phyloP scores from a whole-genome alignment of 1,140 invertebrate genomes.

The Dysdera silvatica region DNA sequence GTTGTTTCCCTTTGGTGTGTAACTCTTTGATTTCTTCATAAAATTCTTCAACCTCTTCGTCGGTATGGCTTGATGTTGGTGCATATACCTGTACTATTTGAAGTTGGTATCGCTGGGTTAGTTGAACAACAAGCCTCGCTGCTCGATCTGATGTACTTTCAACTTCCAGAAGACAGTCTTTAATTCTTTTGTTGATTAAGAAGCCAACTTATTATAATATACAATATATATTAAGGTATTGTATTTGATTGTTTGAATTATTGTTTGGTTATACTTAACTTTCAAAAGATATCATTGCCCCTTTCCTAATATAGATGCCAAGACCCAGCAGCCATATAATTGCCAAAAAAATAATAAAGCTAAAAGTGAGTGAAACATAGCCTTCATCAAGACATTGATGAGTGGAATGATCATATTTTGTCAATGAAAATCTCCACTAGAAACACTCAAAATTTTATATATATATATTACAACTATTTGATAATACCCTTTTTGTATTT shows the following conservation, averaged over 20 bases:
- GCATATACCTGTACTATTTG: too few relatives aligned
- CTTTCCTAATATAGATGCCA: slow-evolving; percentile 76
- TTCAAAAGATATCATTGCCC: slow-evolving; percentile 59
- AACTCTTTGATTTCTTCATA: too few relatives aligned
- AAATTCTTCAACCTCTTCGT: too few relatives aligned
- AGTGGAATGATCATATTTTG: slow-evolving; percentile 16
- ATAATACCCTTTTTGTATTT: slow-evolving; percentile 46
- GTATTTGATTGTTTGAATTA: not conserved
- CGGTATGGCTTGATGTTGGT: too few relatives aligned
- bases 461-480: not conserved
- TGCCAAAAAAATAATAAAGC: slow-evolving; percentile 72
- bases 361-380: slow-evolving; percentile 51
- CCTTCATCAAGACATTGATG: slow-evolving; percentile 7
- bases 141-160: too few relatives aligned
- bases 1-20: too few relatives aligned
- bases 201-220: too few relatives aligned
- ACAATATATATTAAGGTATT: not conserved
- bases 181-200: too few relatives aligned
- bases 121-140: too few relatives aligned
- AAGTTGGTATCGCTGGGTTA: too few relatives aligned
- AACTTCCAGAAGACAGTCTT: too few relatives aligned
- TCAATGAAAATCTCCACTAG: not conserved
- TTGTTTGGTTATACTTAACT: slow-evolving; percentile 39
- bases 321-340: slow-evolving; percentile 76
- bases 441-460: not conserved